Base-by-base conservation (phyloP, 1,140 invertebrate genomes). In the Drosophila pseudoobscura region DNA sequence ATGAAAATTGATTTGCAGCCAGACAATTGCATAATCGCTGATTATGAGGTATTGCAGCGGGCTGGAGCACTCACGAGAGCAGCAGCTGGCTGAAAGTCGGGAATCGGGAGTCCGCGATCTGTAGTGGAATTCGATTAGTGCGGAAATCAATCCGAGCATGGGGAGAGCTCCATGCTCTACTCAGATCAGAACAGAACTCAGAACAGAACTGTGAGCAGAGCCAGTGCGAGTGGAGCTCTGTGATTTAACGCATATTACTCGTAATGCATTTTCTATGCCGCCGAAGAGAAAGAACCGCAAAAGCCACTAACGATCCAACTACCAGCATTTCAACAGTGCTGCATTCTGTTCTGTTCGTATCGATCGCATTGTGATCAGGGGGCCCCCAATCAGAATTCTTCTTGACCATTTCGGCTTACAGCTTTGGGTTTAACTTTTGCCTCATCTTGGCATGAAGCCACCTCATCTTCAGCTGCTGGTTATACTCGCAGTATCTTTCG, bases 211-310 rank as follows among this genome's bases (percentile, higher is more conserved):
- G 3, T 11, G 3, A 29, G 49, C 24, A 26, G 11, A 26, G n/a
- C 24, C 43, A 20, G 24, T 35, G 22, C 15, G 17, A 6, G 45
- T 22, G 44, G 41, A 75, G 26, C 61, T 68, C 50, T 75, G 80
- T 83, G 80, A 79, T 83, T 83, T 75, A 79, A 84, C 75, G 80
- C 80, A 84, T 79, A 85, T 85, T 85, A 85, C 70, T 82, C 74
- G 60, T 87, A 85, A 87, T 85, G 82, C 82, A 82, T 87, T 87
- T 85, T 82, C 74, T 56, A 85, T 80, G 77, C 80, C 52, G 62
- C 72, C 26, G 50, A 49, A 46, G 52, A 29, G 13, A 49, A 70
- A 71, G 71, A 75, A 72, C 80, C 80, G 61, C 80, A 83, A 83
- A 71, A 75, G 64, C 71, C 79, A 83, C 80, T 84, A 79, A 83